Evolutionary conservation across 2,113 vertebrate species (phyloP).

Genomic region (Scomber colias): DNA sequence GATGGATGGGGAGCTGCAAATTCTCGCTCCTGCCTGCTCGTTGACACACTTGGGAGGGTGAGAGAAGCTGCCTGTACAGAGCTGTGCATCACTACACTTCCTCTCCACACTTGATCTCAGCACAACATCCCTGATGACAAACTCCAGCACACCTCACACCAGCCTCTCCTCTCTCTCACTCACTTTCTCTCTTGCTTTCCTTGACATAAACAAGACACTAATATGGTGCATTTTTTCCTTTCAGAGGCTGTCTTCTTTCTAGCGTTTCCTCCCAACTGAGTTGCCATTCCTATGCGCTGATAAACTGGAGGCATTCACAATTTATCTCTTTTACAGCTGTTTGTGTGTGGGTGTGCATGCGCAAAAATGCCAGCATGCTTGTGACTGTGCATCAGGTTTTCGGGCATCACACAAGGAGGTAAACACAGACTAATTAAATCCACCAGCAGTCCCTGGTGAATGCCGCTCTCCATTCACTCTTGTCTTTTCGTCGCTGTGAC

Average conservation of each 20-base stretch:
- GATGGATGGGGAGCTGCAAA: constrained; percentile 2
- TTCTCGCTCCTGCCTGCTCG: constrained; percentile 27
- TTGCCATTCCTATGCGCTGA: constrained; percentile 45
- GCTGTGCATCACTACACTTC: constrained; percentile 53
- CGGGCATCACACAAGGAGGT: constrained; percentile 56
- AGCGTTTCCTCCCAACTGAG: constrained; percentile 54
- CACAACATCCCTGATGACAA: constrained; percentile 58
- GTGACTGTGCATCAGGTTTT: constrained; percentile 53
- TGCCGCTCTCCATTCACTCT: constrained; percentile 51
- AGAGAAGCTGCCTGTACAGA: constrained; percentile 41
- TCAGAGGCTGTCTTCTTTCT: constrained; percentile 49
- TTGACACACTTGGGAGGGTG: constrained; percentile 30
- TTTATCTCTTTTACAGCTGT: constrained; percentile 55
- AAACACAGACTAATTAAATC: constrained; percentile 82
- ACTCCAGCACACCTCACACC: constrained; percentile 47
- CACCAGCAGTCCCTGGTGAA: constrained; percentile 62
- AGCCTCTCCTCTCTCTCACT: constrained; percentile 37
- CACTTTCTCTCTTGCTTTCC: constrained; percentile 18
- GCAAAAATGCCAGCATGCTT: background rate
- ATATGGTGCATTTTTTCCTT: constrained; percentile 39
- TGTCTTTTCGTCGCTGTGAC: constrained; percentile 60
- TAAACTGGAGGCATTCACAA: constrained; percentile 51
- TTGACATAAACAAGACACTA: constrained; percentile 59
- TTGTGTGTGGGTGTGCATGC: constrained; percentile 7
- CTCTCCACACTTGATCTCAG: constrained; percentile 45